These are phyloP conservation scores for Perccottus glenii DNA, from an alignment of 2,113 vertebrate species.

Conservation along the genomic window DNA sequence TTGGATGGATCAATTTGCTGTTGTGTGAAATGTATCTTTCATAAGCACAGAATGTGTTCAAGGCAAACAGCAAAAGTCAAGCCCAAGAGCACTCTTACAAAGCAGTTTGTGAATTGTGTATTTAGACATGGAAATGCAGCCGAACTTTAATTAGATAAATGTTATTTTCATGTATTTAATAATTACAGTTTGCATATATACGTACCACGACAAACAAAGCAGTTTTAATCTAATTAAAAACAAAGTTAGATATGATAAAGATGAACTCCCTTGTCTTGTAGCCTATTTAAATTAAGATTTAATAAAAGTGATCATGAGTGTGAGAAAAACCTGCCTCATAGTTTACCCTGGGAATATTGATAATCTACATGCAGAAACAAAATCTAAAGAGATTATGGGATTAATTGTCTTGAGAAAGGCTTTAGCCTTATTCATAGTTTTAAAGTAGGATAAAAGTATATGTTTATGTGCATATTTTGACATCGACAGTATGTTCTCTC, in stretches of 20 bases:
- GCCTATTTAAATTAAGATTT: not conserved
- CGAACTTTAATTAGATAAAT: too few species aligned
- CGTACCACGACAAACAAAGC: too few species aligned
- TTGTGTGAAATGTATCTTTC: constrained; percentile 32
- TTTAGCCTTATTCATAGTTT: not conserved
- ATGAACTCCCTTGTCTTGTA: too few species aligned
- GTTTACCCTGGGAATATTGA: constrained; percentile 24
- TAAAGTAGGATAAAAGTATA: not conserved
- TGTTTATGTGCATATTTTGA: too few species aligned
- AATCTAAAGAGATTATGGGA: constrained; percentile 7
- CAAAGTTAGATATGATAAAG: too few species aligned
- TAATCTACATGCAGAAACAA: not conserved
- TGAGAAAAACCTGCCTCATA: constrained; percentile 20
- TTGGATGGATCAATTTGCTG: constrained; percentile 17
- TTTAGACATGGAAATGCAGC: too few species aligned
- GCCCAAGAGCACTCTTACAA: not conserved
- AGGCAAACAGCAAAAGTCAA: not conserved
- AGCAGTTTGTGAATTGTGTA: not conserved
- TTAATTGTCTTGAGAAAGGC: constrained; percentile 4
- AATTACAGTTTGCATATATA: too few species aligned
- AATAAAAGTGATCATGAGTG: constrained; percentile 14
- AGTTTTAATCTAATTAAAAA: too few species aligned
- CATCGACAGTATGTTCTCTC: constrained; percentile 13
- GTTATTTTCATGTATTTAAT: too few species aligned
- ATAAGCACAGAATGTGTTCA: constrained; percentile 4